Evolutionary conservation across 2,113 vertebrate genomes (phyloP), one percentile per base, ranked within the genome.

Genomic region (Daphoenositta chrysoptera): DNA sequence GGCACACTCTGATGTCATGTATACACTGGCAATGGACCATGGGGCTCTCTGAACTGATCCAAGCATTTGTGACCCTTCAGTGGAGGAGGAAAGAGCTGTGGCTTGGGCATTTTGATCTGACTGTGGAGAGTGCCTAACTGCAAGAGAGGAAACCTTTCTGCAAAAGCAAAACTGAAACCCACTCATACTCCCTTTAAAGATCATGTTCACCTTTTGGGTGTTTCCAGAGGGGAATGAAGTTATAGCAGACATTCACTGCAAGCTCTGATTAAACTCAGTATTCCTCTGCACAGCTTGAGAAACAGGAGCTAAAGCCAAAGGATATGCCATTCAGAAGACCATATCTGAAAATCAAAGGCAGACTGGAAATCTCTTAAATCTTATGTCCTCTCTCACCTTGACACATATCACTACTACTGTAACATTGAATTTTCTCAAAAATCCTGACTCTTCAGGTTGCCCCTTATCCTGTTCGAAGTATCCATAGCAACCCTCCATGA

Each of bases 401-500:
- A 87, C 91, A 82, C 53, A 40, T 92, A 87, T 89, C 71, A 26
- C 82, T 90, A 44, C 66, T 71, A 51, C 83, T 71, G 72, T 85
- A 93, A 83, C 75, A 92, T 64, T 35, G 71, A 68, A 64, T 81
- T 95, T 90, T 80, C 75, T 93, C 63, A 96, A 88, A 94, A 94
- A 80, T 83, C 60, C 71, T 63, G 64, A 90, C 78, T 94, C 53
- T 94, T 94, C 1, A 24, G 35, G 58, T 86, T 92, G 85, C 51
- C 90, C 93, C 64, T 91, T 96, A 86, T 66, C 47, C 92, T 83
- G 20, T 83, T 91, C 39, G 51, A 87, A 95, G 93, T 97, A 94
- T 95, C 95, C 86, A 90, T 95, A 94, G 95, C 96, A 96, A 94
- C 94, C 80, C 39, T 94, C 89, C 88, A 30, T 66, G 71, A 77